Evolutionary conservation across 1,140 invertebrate species (phyloP).

Genomic region (Nasonia giraulti): DNA sequence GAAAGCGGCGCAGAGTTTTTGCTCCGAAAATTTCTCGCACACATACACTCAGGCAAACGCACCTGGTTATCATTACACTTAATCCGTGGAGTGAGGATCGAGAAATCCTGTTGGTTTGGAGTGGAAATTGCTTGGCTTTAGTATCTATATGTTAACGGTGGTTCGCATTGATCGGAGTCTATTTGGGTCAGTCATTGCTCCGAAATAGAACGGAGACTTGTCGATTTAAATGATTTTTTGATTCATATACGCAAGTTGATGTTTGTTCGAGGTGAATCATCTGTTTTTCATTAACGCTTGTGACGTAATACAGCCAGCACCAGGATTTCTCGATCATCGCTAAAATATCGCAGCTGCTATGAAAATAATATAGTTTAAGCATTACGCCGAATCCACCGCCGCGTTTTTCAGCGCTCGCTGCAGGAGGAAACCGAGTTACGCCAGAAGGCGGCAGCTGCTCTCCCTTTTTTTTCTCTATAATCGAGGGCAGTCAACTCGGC

Average conservation of each 20-base stretch:
- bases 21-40: slow-evolving; percentile 14
- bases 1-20: slow-evolving; percentile 4
- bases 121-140: too few relatives aligned
- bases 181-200: too few relatives aligned
- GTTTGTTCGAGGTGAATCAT: too few relatives aligned
- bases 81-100: not conserved
- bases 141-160: too few relatives aligned
- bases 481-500: slow-evolving; percentile 16
- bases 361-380: not conserved
- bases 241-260: too few relatives aligned
- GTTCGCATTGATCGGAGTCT: too few relatives aligned
- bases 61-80: not conserved
- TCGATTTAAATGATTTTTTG: too few relatives aligned
- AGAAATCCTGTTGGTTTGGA: not conserved
- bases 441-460: not conserved
- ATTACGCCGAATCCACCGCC: not conserved
- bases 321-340: not conserved
- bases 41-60: not conserved
- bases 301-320: not conserved
- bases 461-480: not conserved
- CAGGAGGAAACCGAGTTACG: not conserved
- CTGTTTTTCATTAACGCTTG: too few relatives aligned
- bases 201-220: too few relatives aligned
- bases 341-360: not conserved
- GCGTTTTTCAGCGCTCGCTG: not conserved